These are phyloP conservation scores for Dendrolimus punctatus DNA, from an alignment of 1,140 invertebrate species.

Conservation along the genomic window DNA sequence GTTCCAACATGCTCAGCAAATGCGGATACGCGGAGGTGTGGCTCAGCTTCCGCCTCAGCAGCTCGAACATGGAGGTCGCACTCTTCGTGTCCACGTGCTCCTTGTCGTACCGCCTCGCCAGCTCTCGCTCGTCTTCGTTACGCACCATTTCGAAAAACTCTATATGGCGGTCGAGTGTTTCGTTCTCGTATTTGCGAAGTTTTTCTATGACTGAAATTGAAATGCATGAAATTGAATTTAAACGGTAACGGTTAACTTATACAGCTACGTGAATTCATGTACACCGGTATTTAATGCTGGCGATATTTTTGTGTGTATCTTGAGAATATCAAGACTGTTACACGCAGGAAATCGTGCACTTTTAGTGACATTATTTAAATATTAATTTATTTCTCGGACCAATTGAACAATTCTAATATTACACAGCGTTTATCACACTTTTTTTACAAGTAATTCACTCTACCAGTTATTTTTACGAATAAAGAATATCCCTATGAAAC, in stretches of 20 bases:
- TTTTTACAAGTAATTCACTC: too few relatives aligned
- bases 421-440: too few relatives aligned
- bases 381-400: too few relatives aligned
- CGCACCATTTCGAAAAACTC: slow-evolving; percentile 99
- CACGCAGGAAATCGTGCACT: too few relatives aligned
- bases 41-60: slow-evolving; percentile 90
- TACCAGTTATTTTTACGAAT: too few relatives aligned
- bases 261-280: background rate
- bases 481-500: too few relatives aligned
- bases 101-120: slow-evolving; percentile 91
- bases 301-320: too few relatives aligned
- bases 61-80: slow-evolving; percentile 94
- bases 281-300: too few relatives aligned
- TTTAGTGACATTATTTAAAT: too few relatives aligned
- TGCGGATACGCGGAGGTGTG: slow-evolving; percentile 95
- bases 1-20: slow-evolving; percentile 92
- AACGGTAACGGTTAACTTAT: background rate
- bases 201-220: slow-evolving; percentile 86
- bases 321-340: too few relatives aligned
- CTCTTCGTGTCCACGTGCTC: slow-evolving; percentile 97
- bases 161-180: slow-evolving; percentile 91
- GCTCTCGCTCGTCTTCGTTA: slow-evolving; percentile 96
- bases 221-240: background rate
- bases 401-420: too few relatives aligned
- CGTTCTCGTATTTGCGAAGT: slow-evolving; percentile 92